These are phyloP conservation scores for Porites lutea DNA, from an alignment of 64 coral and sea anemone genomes.

Conservation along the genomic window DNA sequence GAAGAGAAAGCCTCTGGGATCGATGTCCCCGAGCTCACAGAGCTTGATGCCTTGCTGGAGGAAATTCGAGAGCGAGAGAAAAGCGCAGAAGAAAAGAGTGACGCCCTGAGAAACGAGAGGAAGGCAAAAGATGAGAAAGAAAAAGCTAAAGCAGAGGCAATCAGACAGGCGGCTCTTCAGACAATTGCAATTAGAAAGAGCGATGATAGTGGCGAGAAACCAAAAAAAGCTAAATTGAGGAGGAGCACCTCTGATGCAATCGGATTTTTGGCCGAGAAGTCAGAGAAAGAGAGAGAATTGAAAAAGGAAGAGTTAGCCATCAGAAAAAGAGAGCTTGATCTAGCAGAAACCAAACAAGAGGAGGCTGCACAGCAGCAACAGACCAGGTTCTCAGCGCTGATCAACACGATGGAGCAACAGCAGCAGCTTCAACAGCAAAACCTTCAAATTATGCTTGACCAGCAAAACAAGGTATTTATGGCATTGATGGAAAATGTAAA, in stretches of 20 bases:
- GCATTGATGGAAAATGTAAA: slow-evolving; percentile 53
- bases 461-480: slow-evolving; percentile 69
- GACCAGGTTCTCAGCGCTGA: slow-evolving; percentile 61
- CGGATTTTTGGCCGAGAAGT: slow-evolving; percentile 56
- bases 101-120: slow-evolving; percentile 47
- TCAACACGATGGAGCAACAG: slow-evolving; percentile 55
- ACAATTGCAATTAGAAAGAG: slow-evolving; percentile 55
- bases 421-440: slow-evolving; percentile 72
- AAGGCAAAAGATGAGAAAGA: slow-evolving; percentile 64
- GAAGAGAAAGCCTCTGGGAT: too few relatives aligned
- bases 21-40: too few relatives aligned
- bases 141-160: slow-evolving; percentile 59
- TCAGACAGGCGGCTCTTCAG: slow-evolving; percentile 55
- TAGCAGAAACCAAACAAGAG: slow-evolving; percentile 57
- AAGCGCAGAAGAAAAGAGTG: slow-evolving; percentile 63
- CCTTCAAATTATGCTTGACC: slow-evolving; percentile 66
- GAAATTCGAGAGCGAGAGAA: slow-evolving; percentile 30
- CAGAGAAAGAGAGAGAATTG: slow-evolving; percentile 60
- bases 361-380: slow-evolving; percentile 58
- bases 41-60: too few relatives aligned
- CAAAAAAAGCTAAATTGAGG: slow-evolving; percentile 43
- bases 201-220: slow-evolving; percentile 61
- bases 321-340: slow-evolving; percentile 64
- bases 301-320: slow-evolving; percentile 55
- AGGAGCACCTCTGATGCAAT: slow-evolving; percentile 60